Evolutionary conservation across 2,113 vertebrate genomes (phyloP).

Genomic region (Solenodon paradoxus): DNA sequence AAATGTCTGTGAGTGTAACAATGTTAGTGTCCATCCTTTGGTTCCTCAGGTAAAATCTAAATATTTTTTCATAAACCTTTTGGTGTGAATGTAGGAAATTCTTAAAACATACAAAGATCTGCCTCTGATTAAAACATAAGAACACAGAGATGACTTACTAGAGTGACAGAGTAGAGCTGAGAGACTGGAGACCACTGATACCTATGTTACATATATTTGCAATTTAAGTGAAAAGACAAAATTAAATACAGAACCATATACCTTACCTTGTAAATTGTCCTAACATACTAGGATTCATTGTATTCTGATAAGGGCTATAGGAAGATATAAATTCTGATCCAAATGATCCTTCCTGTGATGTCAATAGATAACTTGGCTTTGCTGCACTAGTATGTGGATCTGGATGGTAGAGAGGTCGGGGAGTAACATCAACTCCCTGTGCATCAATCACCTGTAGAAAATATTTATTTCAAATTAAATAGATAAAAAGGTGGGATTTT

Average conservation of each 20-base stretch:
- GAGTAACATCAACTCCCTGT: slow-evolving; percentile 89
- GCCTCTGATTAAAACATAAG: not conserved
- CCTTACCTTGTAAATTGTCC: slow-evolving; percentile 86
- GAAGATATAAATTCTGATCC: slow-evolving; percentile 74
- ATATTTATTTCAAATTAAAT: slow-evolving; percentile 37
- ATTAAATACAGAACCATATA: not conserved
- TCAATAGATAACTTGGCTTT: slow-evolving; percentile 81
- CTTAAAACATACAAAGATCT: not conserved
- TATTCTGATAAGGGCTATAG: slow-evolving; percentile 75
- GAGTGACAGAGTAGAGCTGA: not conserved
- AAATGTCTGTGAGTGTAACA: not conserved
- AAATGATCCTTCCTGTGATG: slow-evolving; percentile 75
- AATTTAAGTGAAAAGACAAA: not conserved
- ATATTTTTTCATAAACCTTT: not conserved
- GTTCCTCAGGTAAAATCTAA: not conserved
- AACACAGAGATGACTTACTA: not conserved
- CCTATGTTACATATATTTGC: not conserved
- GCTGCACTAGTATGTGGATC: slow-evolving; percentile 69
- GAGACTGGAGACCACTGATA: not conserved
- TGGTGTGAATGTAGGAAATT: not conserved
- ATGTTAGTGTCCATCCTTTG: not conserved
- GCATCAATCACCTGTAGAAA: slow-evolving; percentile 88
- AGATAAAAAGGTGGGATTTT: not conserved
- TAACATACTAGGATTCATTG: slow-evolving; percentile 76
- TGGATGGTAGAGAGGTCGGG: slow-evolving; percentile 84